Conservation (phyloP, 30 jellyfish, hydroid and myxozoan genomes). For the Cassiopea xamachana region DNA sequence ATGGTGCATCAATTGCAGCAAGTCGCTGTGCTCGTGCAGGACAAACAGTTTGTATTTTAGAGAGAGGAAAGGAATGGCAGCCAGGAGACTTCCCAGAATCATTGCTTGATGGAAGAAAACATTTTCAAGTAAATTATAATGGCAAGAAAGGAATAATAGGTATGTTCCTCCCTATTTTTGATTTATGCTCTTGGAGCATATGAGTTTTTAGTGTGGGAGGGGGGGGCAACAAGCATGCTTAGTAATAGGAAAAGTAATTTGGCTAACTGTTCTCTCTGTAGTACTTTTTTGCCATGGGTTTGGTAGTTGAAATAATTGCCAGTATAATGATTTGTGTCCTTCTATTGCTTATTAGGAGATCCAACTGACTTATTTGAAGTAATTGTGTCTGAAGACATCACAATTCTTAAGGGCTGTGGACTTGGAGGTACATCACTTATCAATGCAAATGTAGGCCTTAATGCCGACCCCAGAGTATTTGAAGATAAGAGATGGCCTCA, state of each 20-base stretch:
- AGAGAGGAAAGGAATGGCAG: conserved; percentile 97
- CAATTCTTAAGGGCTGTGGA: conserved; percentile 84
- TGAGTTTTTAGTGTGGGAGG: no score
- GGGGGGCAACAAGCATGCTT: no score
- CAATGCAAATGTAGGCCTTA: conserved; percentile 78
- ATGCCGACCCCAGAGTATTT: conserved; percentile 67
- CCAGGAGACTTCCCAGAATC: conserved; percentile 99
- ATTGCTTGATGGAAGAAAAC: conserved; percentile 68
- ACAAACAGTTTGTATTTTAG: conserved; percentile 87
- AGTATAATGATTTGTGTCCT: background rate
- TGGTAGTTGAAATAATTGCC: background rate
- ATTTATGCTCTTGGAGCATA: background rate
- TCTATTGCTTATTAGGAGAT: conserved; percentile 19
- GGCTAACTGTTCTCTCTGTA: no score
- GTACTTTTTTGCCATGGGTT: no score
- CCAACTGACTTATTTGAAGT: conserved; percentile 69
- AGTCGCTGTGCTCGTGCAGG: conserved; percentile 99
- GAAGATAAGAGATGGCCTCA: conserved; percentile 62
- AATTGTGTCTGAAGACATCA: conserved; percentile 64
- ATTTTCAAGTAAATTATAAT: conserved; percentile 47
- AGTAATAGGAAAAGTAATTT: no score
- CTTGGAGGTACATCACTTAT: conserved; percentile 87
- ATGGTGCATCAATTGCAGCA: conserved; percentile 99
- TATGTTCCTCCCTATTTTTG: background rate
- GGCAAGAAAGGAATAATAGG: conserved; percentile 45